phyloP scores from a whole-genome alignment of 1,140 invertebrate species.

The Bombyx mandarina region DNA sequence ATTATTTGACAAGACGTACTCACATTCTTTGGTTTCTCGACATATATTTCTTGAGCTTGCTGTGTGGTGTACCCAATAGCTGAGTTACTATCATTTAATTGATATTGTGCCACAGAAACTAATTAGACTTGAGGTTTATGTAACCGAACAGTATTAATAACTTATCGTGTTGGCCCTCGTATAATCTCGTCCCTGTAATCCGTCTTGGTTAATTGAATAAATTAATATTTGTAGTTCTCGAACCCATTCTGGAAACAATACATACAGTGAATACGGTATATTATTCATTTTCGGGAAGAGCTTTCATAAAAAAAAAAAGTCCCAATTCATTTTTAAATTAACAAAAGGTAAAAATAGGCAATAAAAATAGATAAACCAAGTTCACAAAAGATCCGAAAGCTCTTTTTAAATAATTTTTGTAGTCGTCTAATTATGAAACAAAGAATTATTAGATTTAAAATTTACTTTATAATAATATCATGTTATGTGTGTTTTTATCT shows the following conservation, averaged over 20 bases:
- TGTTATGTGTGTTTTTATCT: too few relatives aligned
- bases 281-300: too few relatives aligned
- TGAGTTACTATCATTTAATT: constrained; percentile 60
- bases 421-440: too few relatives aligned
- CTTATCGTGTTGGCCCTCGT: constrained; percentile 38
- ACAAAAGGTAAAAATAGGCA: too few relatives aligned
- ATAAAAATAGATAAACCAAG: too few relatives aligned
- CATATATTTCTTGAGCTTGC: constrained; percentile 50
- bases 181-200: constrained; percentile 34
- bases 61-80: constrained; percentile 31
- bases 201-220: constrained; percentile 33
- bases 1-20: too few relatives aligned
- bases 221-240: constrained; percentile 19
- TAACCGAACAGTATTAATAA: constrained; percentile 60
- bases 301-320: too few relatives aligned
- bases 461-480: too few relatives aligned
- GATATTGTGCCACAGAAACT: constrained; percentile 63
- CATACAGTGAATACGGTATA: not conserved
- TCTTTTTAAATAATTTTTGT: too few relatives aligned
- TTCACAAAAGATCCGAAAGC: too few relatives aligned
- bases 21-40: constrained; percentile 36
- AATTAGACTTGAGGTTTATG: constrained; percentile 66
- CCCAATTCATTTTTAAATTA: too few relatives aligned
- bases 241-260: not conserved
- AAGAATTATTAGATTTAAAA: too few relatives aligned